Base-by-base conservation (phyloP, 2,888 invertebrate genomes). In the Pammene fasciana region DNA sequence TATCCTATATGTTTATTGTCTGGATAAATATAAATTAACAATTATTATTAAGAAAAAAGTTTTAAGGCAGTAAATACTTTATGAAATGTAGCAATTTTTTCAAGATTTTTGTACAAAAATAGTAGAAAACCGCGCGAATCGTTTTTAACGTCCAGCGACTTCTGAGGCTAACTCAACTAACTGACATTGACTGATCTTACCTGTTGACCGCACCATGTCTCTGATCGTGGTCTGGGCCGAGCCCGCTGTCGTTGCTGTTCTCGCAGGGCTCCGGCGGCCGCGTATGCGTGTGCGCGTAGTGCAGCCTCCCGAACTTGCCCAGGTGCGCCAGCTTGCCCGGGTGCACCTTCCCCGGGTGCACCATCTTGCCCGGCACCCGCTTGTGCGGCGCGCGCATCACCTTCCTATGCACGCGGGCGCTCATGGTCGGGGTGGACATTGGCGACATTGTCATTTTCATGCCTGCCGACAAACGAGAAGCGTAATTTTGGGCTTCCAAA, bases 191-290 rank as follows among this genome's bases (percentile, higher is more conserved):
- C 18, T 26, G 9, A 5, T 6, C 84, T 86, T 84, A 92, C 92
- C 92, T 92, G 88, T 87, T 86, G 56, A 83, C 79, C 75, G 94
- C 89, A 70, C 26, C 26, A 26, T 92, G 87, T 78, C 95, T 94
- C 75, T 94, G 92, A 78, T 95, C 94, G 78, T 96, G 95, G 85
- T 97, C 97, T 75, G 96, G 96, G 70, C 97, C 97, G 76, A 97
- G 94, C 41, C 97, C 97, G 76, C 97, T 97, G 89, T 97, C 97
- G 92, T 97, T 97, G 73, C 97, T 97, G 89, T 96, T 97, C 86
- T 97, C 97, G 85, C 97, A 96, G 72, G 95, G 94, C 83, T 94
- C 93, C 50, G 93, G 86, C 62, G 92, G 92, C 74, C 93, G 84
- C 48, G 86, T 72, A 78, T 94, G 93, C 81, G 91, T 86, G 87